These are phyloP conservation scores for Tupaia chinensis DNA, from an alignment of 2,113 vertebrate genomes.

Conservation along the genomic window DNA sequence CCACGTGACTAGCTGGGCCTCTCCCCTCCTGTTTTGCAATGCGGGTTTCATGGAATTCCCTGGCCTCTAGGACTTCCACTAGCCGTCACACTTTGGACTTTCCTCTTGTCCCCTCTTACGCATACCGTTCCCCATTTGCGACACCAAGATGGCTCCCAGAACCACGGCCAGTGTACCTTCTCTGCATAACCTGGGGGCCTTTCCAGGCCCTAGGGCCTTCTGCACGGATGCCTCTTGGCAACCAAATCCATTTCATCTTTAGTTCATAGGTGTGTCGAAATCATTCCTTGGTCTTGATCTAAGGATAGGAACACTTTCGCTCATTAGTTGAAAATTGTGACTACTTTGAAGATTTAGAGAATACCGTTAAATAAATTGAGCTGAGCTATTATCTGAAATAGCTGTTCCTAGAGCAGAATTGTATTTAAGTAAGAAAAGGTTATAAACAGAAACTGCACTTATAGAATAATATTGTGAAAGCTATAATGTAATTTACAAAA, in stretches of 20 bases:
- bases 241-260: background rate
- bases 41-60: rapidly evolving
- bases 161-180: no score
- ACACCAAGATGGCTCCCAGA: background rate
- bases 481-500: background rate
- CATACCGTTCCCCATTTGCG: background rate
- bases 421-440: background rate
- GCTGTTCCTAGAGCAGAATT: background rate
- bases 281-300: background rate
- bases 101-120: no score
- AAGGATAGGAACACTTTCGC: background rate
- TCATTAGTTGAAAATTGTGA: background rate
- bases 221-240: background rate
- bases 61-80: no score
- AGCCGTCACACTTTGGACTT: rapidly evolving
- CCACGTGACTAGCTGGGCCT: no score
- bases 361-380: background rate
- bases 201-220: background rate
- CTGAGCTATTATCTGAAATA: background rate
- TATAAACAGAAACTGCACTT: background rate
- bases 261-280: background rate
- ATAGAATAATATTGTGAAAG: background rate
- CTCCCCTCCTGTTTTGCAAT: no score
- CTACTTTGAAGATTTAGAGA: background rate
- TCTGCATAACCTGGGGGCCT: background rate